A percentile compares a stretch with the other conserved stretches of the same genome.
phyloP scores from a whole-genome alignment of 2,113 vertebrate species.

The Urocynchramus pylzowi region DNA sequence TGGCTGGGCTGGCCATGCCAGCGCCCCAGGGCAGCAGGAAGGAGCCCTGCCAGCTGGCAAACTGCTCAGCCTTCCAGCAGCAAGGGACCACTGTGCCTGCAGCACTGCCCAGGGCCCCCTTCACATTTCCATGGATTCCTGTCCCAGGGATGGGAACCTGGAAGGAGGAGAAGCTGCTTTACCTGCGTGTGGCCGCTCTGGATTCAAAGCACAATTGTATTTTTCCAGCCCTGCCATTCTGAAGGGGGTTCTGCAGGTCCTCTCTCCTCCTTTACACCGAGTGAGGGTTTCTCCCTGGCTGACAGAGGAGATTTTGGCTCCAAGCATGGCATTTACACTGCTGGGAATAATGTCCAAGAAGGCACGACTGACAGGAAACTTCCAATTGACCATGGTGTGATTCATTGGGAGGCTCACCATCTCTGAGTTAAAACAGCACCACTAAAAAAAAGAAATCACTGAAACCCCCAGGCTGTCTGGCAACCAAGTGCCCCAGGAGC shows the following conservation, averaged over 20 bases:
- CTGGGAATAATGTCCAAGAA: background rate
- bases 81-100: background rate
- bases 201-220: background rate
- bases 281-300: background rate
- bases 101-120: background rate
- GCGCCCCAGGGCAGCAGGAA: background rate
- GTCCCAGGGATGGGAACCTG: background rate
- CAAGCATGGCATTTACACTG: background rate
- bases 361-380: background rate
- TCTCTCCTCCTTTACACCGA: background rate
- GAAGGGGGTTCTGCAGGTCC: background rate
- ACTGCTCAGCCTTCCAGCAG: background rate
- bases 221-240: background rate
- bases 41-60: conserved; percentile 29
- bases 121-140: background rate
- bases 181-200: accelerated
- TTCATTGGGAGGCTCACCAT: background rate
- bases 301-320: background rate
- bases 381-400: background rate
- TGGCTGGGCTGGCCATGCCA: accelerated
- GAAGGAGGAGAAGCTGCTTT: background rate
- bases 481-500: background rate
- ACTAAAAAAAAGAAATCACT: background rate
- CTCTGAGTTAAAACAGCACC: background rate
- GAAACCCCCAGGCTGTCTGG: background rate